These are phyloP conservation scores for Heliconius hortense DNA, from an alignment of 2,888 invertebrate genomes.

Conservation along the genomic window DNA sequence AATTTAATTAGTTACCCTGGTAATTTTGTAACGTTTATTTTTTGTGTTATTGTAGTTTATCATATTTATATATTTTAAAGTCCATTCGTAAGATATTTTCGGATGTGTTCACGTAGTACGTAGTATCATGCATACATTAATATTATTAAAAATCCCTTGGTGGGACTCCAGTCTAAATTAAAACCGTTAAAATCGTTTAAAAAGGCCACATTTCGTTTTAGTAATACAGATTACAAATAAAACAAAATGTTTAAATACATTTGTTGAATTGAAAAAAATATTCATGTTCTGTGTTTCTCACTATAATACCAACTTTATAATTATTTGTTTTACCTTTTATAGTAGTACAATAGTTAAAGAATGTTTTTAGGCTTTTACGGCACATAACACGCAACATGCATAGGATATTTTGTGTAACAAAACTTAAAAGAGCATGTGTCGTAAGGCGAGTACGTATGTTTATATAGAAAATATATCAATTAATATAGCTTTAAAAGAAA, in stretches of 20 bases:
- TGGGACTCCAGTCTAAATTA: neutral
- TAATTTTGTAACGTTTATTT: slow-evolving; percentile 9
- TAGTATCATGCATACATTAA: neutral
- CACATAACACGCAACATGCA: slow-evolving; percentile 66
- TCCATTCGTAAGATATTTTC: neutral
- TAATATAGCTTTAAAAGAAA: slow-evolving; percentile 1
- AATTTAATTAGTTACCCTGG: slow-evolving; percentile 16
- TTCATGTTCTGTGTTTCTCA: neutral
- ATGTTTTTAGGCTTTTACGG: slow-evolving; percentile 13
- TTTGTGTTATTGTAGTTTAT: neutral
- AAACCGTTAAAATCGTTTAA: slow-evolving; percentile 1
- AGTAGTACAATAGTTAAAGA: slow-evolving; percentile 7
- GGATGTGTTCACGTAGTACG: neutral
- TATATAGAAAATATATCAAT: slow-evolving; percentile 5
- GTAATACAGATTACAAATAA: neutral
- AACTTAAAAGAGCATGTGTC: slow-evolving; percentile 46
- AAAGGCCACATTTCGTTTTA: slow-evolving; percentile 16
- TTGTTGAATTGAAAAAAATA: neutral
- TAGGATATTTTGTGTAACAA: slow-evolving; percentile 62
- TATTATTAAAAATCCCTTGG: neutral
- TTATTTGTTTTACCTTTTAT: slow-evolving; percentile 16
- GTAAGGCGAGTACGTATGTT: slow-evolving; percentile 30
- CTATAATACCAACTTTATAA: neutral
- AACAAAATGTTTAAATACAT: neutral
- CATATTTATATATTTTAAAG: neutral